Conservation (phyloP, 2,113 vertebrate species). For the Trinectes maculatus region DNA sequence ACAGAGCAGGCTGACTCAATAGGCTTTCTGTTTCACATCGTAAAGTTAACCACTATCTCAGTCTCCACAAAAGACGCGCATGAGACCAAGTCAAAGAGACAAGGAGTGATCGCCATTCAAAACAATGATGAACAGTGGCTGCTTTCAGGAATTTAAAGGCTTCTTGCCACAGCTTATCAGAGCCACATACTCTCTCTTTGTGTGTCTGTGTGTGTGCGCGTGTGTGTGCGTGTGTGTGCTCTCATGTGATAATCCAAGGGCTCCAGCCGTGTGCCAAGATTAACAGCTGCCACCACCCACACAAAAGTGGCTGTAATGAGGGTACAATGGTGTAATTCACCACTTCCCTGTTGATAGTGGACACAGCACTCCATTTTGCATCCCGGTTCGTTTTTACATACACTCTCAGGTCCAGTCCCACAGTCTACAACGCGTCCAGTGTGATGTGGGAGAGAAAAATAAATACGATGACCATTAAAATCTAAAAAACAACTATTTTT, state of each 20-base stretch:
- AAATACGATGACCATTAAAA: not conserved
- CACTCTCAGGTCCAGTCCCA: not conserved
- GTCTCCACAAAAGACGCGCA: constrained; percentile 17
- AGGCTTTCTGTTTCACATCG: constrained; percentile 36
- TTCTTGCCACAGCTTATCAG: constrained; percentile 47
- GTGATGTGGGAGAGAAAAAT: not conserved
- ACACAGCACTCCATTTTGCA: constrained; percentile 55
- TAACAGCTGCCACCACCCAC: constrained; percentile 77
- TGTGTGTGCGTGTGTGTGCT: constrained; percentile 13
- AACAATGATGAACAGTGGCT: constrained; percentile 53
- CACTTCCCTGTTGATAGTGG: constrained; percentile 66
- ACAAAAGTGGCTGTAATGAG: constrained; percentile 75
- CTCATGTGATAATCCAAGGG: constrained; percentile 48
- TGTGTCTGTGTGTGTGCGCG: constrained; percentile 26
- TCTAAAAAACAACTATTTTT: too few species aligned
- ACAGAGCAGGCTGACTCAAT: constrained; percentile 43
- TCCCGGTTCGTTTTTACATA: not conserved
- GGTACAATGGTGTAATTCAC: constrained; percentile 78
- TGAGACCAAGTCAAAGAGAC: constrained; percentile 24
- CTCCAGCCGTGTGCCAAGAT: constrained; percentile 67
- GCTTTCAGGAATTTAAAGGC: constrained; percentile 52
- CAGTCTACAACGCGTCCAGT: constrained; percentile 2
- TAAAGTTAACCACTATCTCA: constrained; percentile 36
- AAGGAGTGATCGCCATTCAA: constrained; percentile 44
- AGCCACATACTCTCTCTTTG: constrained; percentile 17